phyloP scores from a whole-genome alignment of 2,888 invertebrate genomes.

The Acronicta psi region DNA sequence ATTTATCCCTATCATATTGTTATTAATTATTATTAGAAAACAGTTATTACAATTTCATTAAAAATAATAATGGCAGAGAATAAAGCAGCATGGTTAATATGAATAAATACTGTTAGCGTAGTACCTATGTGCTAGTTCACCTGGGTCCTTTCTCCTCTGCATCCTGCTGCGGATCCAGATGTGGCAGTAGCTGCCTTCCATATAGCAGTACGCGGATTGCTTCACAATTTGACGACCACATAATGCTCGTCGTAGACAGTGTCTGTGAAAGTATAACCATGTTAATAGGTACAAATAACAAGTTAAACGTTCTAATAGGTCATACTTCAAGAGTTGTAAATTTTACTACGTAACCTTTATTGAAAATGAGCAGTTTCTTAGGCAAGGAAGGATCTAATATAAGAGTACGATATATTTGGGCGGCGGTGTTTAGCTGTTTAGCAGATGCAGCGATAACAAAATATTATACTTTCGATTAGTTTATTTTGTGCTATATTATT shows the following conservation, averaged over 20 bases:
- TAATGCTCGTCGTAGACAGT: constrained; percentile 92
- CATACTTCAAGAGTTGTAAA: no score
- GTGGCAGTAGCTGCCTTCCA: constrained; percentile 94
- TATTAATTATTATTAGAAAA: no score
- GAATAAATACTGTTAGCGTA: constrained; percentile 76
- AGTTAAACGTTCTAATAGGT: not conserved
- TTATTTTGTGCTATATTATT: no score
- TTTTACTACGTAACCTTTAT: no score
- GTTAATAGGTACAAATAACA: not conserved
- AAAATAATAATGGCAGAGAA: constrained; percentile 15
- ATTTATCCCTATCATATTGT: no score
- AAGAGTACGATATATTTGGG: no score
- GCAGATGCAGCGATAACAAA: no score
- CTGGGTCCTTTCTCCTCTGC: constrained; percentile 85
- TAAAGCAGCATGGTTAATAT: constrained; percentile 48
- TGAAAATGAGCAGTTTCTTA: no score
- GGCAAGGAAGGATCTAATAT: no score
- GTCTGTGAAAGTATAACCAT: constrained; percentile 85
- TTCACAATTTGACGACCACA: constrained; percentile 94
- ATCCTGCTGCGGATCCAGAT: constrained; percentile 88
- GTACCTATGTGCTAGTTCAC: constrained; percentile 85
- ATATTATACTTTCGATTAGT: no score
- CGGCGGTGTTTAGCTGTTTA: no score
- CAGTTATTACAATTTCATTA: no score
- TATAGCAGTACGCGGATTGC: constrained; percentile 96